Conservation (phyloP, 2,797 vertebrate genomes). For the Fistularia commersonii region DNA sequence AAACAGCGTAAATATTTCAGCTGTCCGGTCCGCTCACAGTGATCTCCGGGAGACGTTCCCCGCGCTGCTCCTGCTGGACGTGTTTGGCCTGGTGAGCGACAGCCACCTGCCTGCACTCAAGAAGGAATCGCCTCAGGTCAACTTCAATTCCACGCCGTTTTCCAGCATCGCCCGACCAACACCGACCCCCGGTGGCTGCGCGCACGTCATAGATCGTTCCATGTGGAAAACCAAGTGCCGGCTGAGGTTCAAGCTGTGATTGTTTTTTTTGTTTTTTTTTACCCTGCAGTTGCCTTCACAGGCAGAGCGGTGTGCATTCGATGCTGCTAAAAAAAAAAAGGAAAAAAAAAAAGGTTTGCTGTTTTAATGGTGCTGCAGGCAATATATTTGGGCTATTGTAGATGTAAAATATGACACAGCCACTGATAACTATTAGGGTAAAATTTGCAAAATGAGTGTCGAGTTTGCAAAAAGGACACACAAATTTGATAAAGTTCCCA, state of each 20-base stretch:
- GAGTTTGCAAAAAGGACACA: too few species aligned
- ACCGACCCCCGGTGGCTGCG: not conserved
- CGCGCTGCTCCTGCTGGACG: constrained; percentile 80
- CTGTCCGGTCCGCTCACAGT: constrained; percentile 58
- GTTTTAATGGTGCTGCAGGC: too few species aligned
- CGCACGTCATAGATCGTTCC: constrained; percentile 45
- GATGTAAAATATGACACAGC: too few species aligned
- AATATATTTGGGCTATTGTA: too few species aligned
- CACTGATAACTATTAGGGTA: too few species aligned
- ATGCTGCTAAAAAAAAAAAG: too few species aligned
- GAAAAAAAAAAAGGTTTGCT: too few species aligned
- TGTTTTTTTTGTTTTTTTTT: not conserved
- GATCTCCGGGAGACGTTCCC: constrained; percentile 77
- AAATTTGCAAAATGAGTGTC: too few species aligned
- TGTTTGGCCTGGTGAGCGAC: constrained; percentile 86
- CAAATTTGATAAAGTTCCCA: too few species aligned
- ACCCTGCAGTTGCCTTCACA: too few species aligned
- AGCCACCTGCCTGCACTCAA: constrained; percentile 75
- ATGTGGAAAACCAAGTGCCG: constrained; percentile 86
- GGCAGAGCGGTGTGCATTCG: too few species aligned
- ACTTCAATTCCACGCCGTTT: constrained; percentile 84
- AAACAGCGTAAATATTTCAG: not conserved
- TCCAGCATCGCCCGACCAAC: constrained; percentile 85
- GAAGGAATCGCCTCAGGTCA: constrained; percentile 76
- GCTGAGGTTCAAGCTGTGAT: constrained; percentile 54